Evolutionary conservation across 2,113 vertebrate species (phyloP).

Genomic region (Peromyscus maniculatus): DNA sequence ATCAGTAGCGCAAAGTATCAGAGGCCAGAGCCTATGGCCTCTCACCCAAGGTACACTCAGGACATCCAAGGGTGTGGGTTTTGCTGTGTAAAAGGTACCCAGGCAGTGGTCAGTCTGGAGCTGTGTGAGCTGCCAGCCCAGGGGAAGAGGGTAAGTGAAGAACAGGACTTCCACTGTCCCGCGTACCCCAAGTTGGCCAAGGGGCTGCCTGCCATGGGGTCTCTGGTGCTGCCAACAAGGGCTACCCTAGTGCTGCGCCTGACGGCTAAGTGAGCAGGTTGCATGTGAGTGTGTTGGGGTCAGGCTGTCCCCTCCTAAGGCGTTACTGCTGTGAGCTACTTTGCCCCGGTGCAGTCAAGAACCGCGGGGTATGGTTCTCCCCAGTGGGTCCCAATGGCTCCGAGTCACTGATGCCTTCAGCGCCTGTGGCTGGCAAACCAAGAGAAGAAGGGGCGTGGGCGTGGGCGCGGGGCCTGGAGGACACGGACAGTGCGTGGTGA

Average conservation of each 20-base stretch:
- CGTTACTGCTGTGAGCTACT: neutral
- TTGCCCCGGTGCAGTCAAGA: no score
- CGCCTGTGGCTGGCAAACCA: constrained; percentile 90
- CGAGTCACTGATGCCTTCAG: constrained; percentile 72
- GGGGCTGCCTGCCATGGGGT: neutral
- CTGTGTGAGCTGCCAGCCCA: neutral
- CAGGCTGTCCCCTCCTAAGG: neutral
- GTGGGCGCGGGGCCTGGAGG: constrained; percentile 78
- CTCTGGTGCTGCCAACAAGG: neutral
- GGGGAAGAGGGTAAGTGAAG: neutral
- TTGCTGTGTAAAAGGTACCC: neutral
- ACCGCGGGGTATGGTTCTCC: neutral
- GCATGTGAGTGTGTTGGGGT: neutral
- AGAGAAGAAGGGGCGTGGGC: constrained; percentile 89
- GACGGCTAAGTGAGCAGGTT: neutral
- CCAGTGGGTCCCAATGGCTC: neutral
- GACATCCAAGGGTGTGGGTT: neutral
- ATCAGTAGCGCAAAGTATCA: neutral
- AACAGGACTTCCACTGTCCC: neutral
- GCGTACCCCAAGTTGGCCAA: neutral
- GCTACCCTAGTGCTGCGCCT: neutral
- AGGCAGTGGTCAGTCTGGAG: neutral
- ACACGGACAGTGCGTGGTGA: constrained; percentile 90
- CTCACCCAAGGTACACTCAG: neutral
- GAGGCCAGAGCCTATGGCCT: no score